Evolutionary conservation across 2,113 vertebrate genomes (phyloP), one percentile per base, ranked within the genome.

Genomic region (Shinisaurus crocodilurus): DNA sequence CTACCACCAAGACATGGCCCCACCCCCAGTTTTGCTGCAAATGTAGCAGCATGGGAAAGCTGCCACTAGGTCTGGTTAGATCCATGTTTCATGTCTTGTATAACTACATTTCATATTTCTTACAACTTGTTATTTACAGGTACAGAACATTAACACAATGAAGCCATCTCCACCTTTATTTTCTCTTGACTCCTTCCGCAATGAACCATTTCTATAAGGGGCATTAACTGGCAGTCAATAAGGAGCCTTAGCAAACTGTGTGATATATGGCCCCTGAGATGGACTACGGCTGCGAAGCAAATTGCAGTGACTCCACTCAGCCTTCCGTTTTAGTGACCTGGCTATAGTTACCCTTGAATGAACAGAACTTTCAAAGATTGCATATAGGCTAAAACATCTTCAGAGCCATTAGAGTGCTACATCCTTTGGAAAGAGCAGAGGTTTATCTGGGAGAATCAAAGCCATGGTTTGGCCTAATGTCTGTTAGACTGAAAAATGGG

Each of bases 361-460:
- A 0, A 0, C 69, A n/a, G 54, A 83, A 86, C 85, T 86, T 74
- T 82, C 79, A 89, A 54, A 50, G 34, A 81, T 37, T 54, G 6
- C 37, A 89, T 72, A 82, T 76, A 89, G n/a, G 65, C 43, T 82
- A 43, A 40, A 83, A 82, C 87, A 88, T 90, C 86, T 90, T 91
- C 88, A 90, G 72, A 91, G 72, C 43, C 54, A 8, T 50, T 82
- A 45, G 90, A 92, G 90, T 85, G 69, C 86, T 92, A 80, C 29
- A 92, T 93, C 82, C 0, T 0, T 43, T 5, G 50, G 76, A 69
- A 50, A n/a, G 79, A 81, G 65, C 92, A 85, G 87, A 89, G 88
- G 93, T 92, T 95, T 93, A 32, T 90, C 77, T 34, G 40, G 84
- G 90, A 92, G 91, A 37, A 89, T 90, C 91, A 94, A 91, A 95